Evolutionary conservation across 2,797 vertebrate species (phyloP), one percentile per base, ranked within the genome.

Genomic region (Brotula barbata): DNA sequence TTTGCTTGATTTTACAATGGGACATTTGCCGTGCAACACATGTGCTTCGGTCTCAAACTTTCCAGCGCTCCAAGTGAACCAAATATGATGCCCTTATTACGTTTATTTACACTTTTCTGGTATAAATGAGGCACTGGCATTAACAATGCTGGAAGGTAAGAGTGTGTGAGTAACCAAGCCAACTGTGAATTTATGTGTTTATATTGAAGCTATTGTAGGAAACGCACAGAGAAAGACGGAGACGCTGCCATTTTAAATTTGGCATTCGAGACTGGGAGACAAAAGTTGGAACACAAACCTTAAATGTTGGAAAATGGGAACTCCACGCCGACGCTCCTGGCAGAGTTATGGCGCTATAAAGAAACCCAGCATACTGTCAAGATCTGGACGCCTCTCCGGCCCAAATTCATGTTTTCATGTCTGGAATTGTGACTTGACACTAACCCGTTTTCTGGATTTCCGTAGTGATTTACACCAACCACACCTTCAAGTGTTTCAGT

Each of bases 251-350:
- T 79, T 56, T 63, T 58, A 58, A 56, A 59, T 75, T 66, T 68
- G 58, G 37, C 58, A 46, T 46, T 19, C 6, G 16, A 43, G 60
- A 68, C 47, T 9, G 13, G 45, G 37, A 69, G 51, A 61, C 77
- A 58, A 83, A 77, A 64, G 56, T 60, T 82, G 75, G 60, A 75
- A 44, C 1, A 28, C 16, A 16, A 20, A 40, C 48, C 54, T 62
- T 31, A 37, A 54, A 58, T 63, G 57, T 66, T 71, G 78, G 71
- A 87, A 85, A 84, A 72, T 70, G 60, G 55, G 72, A 83, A 68
- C 34, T 62, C 37, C 13, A 28, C 47, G 43, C 68, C 2, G 60
- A 67, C 67, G 48, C 1, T 68, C 7, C 62, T 82, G 78, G 65
- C 75, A 70, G 15, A 19, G 23, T 11, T 15, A 9, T 16, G 36